Evolutionary conservation across 92 coral and sea anemone species (phyloP), one percentile per base, ranked within the genome.

Genomic region (Virgularia gustaviana): DNA sequence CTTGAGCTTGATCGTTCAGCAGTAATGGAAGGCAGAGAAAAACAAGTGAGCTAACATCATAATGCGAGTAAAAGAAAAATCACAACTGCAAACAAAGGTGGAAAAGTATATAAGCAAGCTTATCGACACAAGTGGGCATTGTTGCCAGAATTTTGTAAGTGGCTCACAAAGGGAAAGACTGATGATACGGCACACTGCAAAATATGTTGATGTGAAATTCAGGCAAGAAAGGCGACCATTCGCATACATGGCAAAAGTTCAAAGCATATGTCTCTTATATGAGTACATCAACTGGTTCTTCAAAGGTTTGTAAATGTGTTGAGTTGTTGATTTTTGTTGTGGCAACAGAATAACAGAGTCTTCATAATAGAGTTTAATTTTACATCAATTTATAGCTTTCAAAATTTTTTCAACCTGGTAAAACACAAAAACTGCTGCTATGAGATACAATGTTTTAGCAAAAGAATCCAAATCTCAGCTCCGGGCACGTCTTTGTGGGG

Each of bases 141-240:
- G 57, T 24, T 39, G 72, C 72, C 72, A 13, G 72, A 65, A 65
- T 65, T 65, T 44, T 43, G 55, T 9, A 65, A 65, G 72, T 65
- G 72, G 72, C 34, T 44, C 42, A 42, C 72, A 6, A 19, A 42
- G 72, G 72, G 72, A 22, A 65, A 9, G 53, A 65, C 55, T 20
- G 72, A 31, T 9, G 72, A 37, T 12, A 37, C 56, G 39, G 72
- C 72, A 2, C 43, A 24, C 30, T 65, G 72, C 72, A 65, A 65
- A 23, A 37, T 41, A 24, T 65, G 72, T 28, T 57, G 72, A 65
- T 65, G 72, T 11, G 37, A 65, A 9, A 65, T 65, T 24, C 72
- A 65, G 32, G 57, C 72, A 39, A 65, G 72, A 65, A 25, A 41
- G 11, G 72, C 72, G 6, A 65, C 72, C 6, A 43, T 65, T 42